Evolutionary conservation across 2,888 invertebrate species (phyloP), one percentile per base, ranked within the genome.

Genomic region (Osmoderma eremita): DNA sequence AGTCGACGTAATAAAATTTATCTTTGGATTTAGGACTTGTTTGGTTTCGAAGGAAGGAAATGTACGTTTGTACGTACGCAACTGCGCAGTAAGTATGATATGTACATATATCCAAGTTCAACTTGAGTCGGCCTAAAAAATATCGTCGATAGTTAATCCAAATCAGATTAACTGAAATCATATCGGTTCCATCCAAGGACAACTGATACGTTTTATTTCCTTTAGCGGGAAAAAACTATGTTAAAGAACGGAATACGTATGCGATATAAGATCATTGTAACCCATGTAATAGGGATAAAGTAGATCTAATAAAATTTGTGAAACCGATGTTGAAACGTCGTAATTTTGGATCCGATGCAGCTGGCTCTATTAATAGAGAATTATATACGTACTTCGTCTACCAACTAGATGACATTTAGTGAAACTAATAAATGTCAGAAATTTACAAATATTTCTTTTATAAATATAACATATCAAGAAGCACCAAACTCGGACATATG

Each of bases 291-390:
- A 15, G 53, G 6, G 30, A 30, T 58, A 45, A 58, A 58, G 17
- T 24, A 17, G 30, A 45, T 58, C 58, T 18, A 58, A 58, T 58
- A 24, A 58, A 58, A 58, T 58, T 58, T 58, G 58, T 58, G 39
- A 42, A 58, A 24, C 58, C 15, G 58, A 10, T 45, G 42, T 45
- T 8, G 58, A 58, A 58, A 58, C 30, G 45, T 42, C 24, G 45
- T 58, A 58, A 45, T 58, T 58, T 58, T 58, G 58, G 58, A 58
- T 42, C 42, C 17, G 58, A 58, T 58, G 58, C 58, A 58, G 58
- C 58, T 58, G 58, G 30, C 45, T 41, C 58, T 58, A 58, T 58
- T 58, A 58, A 58, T 58, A 58, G 58, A 58, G 45, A 24, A 45
- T 58, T 58, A 58, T 58, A 42, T 24, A 42, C 58, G 58, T 58